These are phyloP conservation scores for Biston betularia DNA, from an alignment of 2,888 invertebrate genomes.

Conservation along the genomic window DNA sequence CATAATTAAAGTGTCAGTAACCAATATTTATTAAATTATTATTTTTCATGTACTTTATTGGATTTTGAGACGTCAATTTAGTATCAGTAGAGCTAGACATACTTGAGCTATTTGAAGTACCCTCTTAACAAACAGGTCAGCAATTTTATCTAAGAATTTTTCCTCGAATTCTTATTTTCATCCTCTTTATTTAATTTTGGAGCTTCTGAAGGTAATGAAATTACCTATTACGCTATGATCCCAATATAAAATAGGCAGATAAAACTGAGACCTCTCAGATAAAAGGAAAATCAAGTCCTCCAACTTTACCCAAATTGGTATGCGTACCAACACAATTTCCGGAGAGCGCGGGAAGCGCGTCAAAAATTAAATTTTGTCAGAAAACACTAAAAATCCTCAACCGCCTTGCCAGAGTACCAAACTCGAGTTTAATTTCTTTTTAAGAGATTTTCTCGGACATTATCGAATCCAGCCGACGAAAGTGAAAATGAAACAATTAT, in stretches of 20 bases:
- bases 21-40: too few species aligned
- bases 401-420: conserved; percentile 48
- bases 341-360: conserved; percentile 30
- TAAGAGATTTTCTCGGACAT: conserved; percentile 67
- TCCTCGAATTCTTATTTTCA: conserved; percentile 27
- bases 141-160: conserved; percentile 16
- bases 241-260: conserved; percentile 38
- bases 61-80: conserved; percentile 7
- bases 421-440: conserved; percentile 75
- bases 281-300: conserved; percentile 31
- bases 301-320: conserved; percentile 41
- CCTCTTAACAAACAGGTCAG: conserved; percentile 19
- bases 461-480: conserved; percentile 70
- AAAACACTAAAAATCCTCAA: conserved; percentile 61
- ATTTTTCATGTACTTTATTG: neutral
- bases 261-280: conserved; percentile 35
- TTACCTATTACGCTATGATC: conserved; percentile 38
- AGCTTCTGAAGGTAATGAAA: conserved; percentile 38
- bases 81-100: conserved; percentile 9
- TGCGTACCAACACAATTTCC: conserved; percentile 48
- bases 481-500: conserved; percentile 84
- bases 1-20: too few species aligned
- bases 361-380: conserved; percentile 52
- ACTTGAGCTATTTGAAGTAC: conserved; percentile 13
- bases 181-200: conserved; percentile 35